Evolutionary conservation across 1,140 invertebrate genomes (phyloP).

Genomic region (Sycobia sp.): DNA sequence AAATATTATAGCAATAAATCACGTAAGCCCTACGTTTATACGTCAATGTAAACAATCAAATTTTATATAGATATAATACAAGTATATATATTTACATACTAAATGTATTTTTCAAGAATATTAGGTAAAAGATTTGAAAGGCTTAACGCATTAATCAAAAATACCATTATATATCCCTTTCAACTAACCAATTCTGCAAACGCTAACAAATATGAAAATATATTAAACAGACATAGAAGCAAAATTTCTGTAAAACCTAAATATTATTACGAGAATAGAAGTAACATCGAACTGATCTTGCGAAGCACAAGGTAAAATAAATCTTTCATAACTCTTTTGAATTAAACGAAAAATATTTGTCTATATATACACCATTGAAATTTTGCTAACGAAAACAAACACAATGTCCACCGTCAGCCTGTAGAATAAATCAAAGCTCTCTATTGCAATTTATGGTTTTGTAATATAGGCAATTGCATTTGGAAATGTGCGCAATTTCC

Average conservation of each 20-base stretch:
- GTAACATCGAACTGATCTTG: constrained; percentile 18
- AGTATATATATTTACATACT: too few relatives aligned
- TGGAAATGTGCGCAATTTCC: constrained; percentile 40
- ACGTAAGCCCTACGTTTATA: too few relatives aligned
- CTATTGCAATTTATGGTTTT: background rate
- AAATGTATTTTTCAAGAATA: constrained; percentile 7
- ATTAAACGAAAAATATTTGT: too few relatives aligned
- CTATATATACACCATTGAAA: too few relatives aligned
- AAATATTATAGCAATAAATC: too few relatives aligned
- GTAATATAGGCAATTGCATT: constrained; percentile 41
- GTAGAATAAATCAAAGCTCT: too few relatives aligned
- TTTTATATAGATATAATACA: too few relatives aligned
- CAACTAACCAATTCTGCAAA: background rate
- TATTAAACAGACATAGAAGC: background rate
- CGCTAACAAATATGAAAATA: constrained; percentile 11
- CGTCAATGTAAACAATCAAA: too few relatives aligned
- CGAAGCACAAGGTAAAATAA: constrained; percentile 16
- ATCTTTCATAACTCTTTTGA: background rate
- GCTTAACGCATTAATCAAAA: constrained; percentile 21
- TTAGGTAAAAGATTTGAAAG: constrained; percentile 27
- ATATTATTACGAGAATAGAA: constrained; percentile 14
- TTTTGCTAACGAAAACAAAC: too few relatives aligned
- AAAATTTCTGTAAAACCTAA: background rate
- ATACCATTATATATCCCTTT: background rate
- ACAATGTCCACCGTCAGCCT: too few relatives aligned